Evolutionary conservation across 2,888 invertebrate species (phyloP).

Genomic region (Nomada ferruginata): DNA sequence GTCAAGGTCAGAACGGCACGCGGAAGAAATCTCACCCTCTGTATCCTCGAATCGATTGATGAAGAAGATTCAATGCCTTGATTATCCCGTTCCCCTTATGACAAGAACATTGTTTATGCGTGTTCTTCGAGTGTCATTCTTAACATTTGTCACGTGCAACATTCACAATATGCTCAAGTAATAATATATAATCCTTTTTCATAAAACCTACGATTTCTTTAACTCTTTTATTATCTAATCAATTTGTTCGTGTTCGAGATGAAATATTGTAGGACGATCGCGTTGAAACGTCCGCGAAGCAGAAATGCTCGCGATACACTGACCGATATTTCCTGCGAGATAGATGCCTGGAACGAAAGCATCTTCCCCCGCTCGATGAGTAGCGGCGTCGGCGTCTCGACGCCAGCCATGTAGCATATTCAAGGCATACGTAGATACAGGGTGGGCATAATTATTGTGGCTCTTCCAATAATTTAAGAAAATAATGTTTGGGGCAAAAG

Average conservation of each 20-base stretch:
- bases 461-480: no score
- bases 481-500: no score
- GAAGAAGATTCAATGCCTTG: not conserved
- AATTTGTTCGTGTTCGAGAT: not conserved
- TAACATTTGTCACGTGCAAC: not conserved
- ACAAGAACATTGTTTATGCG: not conserved
- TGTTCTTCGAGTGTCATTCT: not conserved
- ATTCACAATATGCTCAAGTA: not conserved
- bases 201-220: no score
- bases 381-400: slow-evolving; percentile 49
- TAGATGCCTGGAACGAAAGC: slow-evolving; percentile 34
- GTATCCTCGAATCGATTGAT: not conserved
- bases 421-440: not conserved
- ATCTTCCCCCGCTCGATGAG: slow-evolving; percentile 38
- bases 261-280: not conserved
- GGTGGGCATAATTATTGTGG: no score
- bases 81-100: not conserved
- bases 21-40: slow-evolving; percentile 29
- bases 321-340: slow-evolving; percentile 42
- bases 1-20: slow-evolving; percentile 36
- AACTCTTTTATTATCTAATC: not conserved
- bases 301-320: slow-evolving; percentile 55
- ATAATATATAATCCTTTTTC: no score
- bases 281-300: slow-evolving; percentile 19
- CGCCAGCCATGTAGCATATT: slow-evolving; percentile 1